A percentile compares a stretch with the other conserved stretches of the same genome.
Conservation (phyloP, 2,888 invertebrate genomes). For the Nesidiocoris tenuis region DNA sequence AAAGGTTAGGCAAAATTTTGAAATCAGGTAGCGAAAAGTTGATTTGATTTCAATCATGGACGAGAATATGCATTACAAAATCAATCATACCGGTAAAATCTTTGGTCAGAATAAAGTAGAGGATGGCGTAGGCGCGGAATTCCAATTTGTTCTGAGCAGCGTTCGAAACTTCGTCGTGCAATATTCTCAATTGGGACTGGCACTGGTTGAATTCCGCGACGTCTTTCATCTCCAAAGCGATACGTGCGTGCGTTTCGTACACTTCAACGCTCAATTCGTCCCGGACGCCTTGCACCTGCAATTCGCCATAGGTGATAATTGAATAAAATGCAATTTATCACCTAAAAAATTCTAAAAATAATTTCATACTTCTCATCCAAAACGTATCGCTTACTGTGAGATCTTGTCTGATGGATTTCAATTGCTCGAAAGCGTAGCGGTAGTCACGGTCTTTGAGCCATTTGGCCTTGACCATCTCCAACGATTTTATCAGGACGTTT, state of each 20-base stretch:
- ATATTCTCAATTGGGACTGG: slow-evolving; percentile 94
- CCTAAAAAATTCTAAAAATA: too few relatives aligned
- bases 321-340: too few relatives aligned
- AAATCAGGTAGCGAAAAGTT: too few relatives aligned
- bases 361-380: too few relatives aligned
- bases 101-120: slow-evolving; percentile 97
- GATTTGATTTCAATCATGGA: too few relatives aligned
- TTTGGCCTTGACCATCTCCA: slow-evolving; percentile 85
- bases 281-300: slow-evolving; percentile 90
- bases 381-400: slow-evolving; percentile 90
- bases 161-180: slow-evolving; percentile 79
- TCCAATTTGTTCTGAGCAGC: slow-evolving; percentile 74
- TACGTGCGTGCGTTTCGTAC: slow-evolving; percentile 97
- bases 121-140: slow-evolving; percentile 93
- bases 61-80: too few relatives aligned
- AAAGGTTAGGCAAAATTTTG: too few relatives aligned
- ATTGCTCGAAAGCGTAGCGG: slow-evolving; percentile 94
- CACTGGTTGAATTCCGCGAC: slow-evolving; percentile 99
- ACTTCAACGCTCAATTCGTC: slow-evolving; percentile 95
- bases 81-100: slow-evolving; percentile 90
- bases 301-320: too few relatives aligned
- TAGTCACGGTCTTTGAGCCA: slow-evolving; percentile 93
- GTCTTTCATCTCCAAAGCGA: slow-evolving; percentile 96
- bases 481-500: slow-evolving; percentile 76
- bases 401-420: slow-evolving; percentile 98